Base-by-base conservation (phyloP, 2,888 invertebrate species). In the Arrhopalites spinosus region DNA sequence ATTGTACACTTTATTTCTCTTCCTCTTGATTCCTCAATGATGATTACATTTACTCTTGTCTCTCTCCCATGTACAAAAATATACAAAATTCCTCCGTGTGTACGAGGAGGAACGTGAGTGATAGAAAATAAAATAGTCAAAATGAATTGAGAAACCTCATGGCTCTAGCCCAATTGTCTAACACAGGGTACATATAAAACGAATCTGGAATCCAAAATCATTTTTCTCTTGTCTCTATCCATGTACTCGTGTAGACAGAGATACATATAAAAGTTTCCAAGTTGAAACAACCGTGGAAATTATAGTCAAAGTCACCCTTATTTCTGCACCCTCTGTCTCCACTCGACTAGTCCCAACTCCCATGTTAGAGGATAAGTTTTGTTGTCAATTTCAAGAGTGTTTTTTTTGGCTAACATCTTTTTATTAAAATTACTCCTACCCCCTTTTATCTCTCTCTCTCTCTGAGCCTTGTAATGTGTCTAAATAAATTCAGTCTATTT, bases 401-500 rank as follows among this genome's bases (percentile, higher is more conserved):
- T 70, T 36, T 36, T n/a, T 36, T 56, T 53, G 70, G 70, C 27
- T 56, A 11, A 20, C 30, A 17, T 70, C 70, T 70, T 70, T 70
- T 70, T 70, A 70, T 53, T 70, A 70, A 70, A 70, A 70, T 70
- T 27, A 70, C 70, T 70, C 73, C 27, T 64, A 64, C 64, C 73
- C 63, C 59, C 43, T 15, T 11, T 23, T 23, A n/a, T 50, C 30
- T 20, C 61, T 63, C 17, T 13, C 30, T 25, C 71, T 23, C 50
- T 68, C 53, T n/a, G 67, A 50, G 7, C 8, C 36, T 7, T 36
- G 36, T 36, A 3, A 36, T 36, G 36, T 11, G 36, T 7, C 36
- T 11, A 36, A 36, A 59, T 23, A 59, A 23, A 59, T 50, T 50
- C 59, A 25, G 59, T 11, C 23, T 11, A 20, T 53, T 53, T 20